Evolutionary conservation across 2,888 invertebrate genomes (phyloP).

Genomic region (Serripes groenlandicus): DNA sequence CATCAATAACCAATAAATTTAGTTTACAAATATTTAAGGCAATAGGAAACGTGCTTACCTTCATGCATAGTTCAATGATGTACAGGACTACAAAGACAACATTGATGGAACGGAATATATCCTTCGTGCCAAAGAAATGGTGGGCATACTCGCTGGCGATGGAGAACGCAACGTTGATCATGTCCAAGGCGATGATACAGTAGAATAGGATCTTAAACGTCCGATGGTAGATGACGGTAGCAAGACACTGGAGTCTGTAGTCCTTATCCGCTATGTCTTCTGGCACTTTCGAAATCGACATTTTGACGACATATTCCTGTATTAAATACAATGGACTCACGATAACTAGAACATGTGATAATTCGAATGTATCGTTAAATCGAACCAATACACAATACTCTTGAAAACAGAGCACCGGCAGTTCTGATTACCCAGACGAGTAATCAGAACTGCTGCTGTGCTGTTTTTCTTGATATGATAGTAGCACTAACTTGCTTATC

Average conservation of each 20-base stretch:
- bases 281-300: slow-evolving; percentile 50
- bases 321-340: not conserved
- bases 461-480: too few relatives aligned
- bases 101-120: slow-evolving; percentile 72
- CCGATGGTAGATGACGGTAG: slow-evolving; percentile 57
- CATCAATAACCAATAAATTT: too few relatives aligned
- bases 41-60: slow-evolving; percentile 76
- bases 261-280: slow-evolving; percentile 48
- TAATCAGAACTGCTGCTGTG: too few relatives aligned
- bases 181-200: slow-evolving; percentile 72
- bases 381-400: too few relatives aligned
- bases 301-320: slow-evolving; percentile 43
- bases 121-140: slow-evolving; percentile 55
- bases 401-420: too few relatives aligned
- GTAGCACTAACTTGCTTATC: too few relatives aligned
- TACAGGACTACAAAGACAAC: slow-evolving; percentile 76
- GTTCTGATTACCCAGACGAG: too few relatives aligned
- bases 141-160: slow-evolving; percentile 66
- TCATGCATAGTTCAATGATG: slow-evolving; percentile 75
- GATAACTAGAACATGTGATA: too few relatives aligned
- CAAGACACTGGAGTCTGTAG: slow-evolving; percentile 40
- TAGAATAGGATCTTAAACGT: slow-evolving; percentile 73
- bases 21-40: too few relatives aligned
- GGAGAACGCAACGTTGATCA: slow-evolving; percentile 72
- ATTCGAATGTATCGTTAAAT: not conserved